Percentiles rank a stretch among this genome's conserved stretches.
These are phyloP conservation scores for Sinelater perroti DNA, from an alignment of 2,888 invertebrate species.

Conservation along the genomic window DNA sequence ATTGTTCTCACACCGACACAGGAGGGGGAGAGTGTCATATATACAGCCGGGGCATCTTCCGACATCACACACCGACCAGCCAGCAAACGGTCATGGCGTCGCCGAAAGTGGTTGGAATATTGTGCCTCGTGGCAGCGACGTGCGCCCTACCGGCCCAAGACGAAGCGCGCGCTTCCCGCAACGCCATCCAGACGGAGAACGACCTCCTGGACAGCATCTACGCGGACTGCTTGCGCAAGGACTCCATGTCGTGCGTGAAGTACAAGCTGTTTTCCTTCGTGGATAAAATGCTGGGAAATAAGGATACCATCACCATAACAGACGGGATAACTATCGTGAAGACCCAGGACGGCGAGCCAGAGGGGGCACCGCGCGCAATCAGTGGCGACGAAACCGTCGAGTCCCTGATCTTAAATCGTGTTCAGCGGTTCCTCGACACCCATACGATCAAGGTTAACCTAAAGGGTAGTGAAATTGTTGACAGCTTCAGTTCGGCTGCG, in stretches of 20 bases:
- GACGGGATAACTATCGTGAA: constrained; percentile 87
- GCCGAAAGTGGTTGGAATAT: constrained; percentile 62
- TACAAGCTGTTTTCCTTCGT: constrained; percentile 88
- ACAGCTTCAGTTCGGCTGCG: constrained; percentile 81
- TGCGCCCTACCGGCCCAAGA: constrained; percentile 76
- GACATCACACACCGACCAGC: constrained; percentile 57
- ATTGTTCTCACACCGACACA: constrained; percentile 55
- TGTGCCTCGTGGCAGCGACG: constrained; percentile 65
- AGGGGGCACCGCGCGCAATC: constrained; percentile 80
- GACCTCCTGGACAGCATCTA: constrained; percentile 81
- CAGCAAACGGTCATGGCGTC: constrained; percentile 60
- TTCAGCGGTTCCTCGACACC: constrained; percentile 79
- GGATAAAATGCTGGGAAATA: constrained; percentile 83
- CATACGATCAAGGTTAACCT: constrained; percentile 86
- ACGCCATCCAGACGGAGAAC: constrained; percentile 74
- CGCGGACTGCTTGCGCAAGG: constrained; percentile 81
- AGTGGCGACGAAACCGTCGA: constrained; percentile 72
- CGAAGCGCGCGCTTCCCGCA: constrained; percentile 63
- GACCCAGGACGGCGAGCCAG: constrained; percentile 71
- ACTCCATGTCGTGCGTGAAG: constrained; percentile 85
- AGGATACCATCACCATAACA: constrained; percentile 80
- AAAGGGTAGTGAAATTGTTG: constrained; percentile 84
- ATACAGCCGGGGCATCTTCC: constrained; percentile 56
- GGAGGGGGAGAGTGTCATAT: constrained; percentile 59
- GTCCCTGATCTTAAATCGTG: constrained; percentile 70